Evolutionary conservation across 2,797 vertebrate genomes (phyloP).

Genomic region (Pristis pectinata): DNA sequence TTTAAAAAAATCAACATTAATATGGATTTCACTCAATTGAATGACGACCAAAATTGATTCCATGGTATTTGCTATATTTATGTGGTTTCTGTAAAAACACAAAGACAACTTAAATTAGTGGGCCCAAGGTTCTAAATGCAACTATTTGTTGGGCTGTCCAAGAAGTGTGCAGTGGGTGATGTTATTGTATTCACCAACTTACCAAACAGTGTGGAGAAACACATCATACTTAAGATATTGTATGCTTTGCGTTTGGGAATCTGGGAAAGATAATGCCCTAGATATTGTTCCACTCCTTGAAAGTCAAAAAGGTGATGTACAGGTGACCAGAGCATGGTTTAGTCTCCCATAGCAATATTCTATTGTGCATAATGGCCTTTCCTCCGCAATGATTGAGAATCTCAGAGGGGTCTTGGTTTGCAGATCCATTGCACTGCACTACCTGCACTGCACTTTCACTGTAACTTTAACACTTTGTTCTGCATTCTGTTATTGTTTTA

Average conservation of each 20-base stretch:
- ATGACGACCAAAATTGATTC: neutral
- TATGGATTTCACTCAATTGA: neutral
- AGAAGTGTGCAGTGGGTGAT: neutral
- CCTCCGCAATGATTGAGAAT: no score
- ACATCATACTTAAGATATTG: neutral
- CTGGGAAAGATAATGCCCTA: neutral
- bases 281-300: no score
- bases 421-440: no score
- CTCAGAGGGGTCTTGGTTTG: no score
- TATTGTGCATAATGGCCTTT: no score
- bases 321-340: no score
- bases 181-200: neutral
- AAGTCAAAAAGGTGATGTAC: no score
- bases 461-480: no score
- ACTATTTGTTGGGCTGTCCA: neutral
- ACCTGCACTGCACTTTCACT: no score
- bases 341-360: no score
- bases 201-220: neutral
- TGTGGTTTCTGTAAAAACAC: neutral
- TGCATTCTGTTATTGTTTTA: no score
- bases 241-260: neutral
- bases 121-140: neutral
- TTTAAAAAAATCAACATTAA: neutral
- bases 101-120: neutral
- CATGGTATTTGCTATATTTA: neutral